Evolutionary conservation across 30 jellyfish, hydroid and myxozoan genomes (phyloP).

Genomic region (Mastigias papua): DNA sequence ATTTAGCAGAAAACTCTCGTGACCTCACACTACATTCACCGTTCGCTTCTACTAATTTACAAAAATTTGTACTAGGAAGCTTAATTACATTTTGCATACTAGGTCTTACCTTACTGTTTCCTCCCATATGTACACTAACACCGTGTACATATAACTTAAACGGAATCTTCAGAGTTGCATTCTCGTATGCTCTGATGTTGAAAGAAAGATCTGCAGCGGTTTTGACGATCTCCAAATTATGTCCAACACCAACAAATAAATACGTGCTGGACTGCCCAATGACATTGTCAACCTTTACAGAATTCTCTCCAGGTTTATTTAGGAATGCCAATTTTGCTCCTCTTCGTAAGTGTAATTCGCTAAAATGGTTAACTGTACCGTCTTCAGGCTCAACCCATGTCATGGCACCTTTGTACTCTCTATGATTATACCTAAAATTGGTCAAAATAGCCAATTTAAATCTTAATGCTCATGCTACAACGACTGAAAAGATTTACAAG

Average conservation of each 20-base stretch:
- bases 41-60: too few relatives aligned
- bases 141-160: constrained; percentile 56
- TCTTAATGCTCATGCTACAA: too few relatives aligned
- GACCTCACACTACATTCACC: too few relatives aligned
- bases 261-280: constrained; percentile 37
- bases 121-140: constrained; percentile 64
- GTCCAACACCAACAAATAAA: constrained; percentile 61
- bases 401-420: constrained; percentile 74
- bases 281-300: constrained; percentile 21
- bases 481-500: too few relatives aligned
- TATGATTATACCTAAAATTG: constrained; percentile 44
- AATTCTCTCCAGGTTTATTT: constrained; percentile 8
- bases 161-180: constrained; percentile 37
- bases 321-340: constrained; percentile 63
- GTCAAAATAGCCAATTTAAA: too few relatives aligned
- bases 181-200: constrained; percentile 52
- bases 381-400: constrained; percentile 71
- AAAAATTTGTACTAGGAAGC: too few relatives aligned
- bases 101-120: constrained; percentile 63
- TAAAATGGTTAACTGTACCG: constrained; percentile 16
- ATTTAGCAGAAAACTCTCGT: too few relatives aligned
- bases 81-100: too few relatives aligned
- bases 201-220: constrained; percentile 65
- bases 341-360: constrained; percentile 53
- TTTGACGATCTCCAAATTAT: constrained; percentile 11